Evolutionary conservation across 2,113 vertebrate genomes (phyloP).

Genomic region (Lophotis ruficrista): DNA sequence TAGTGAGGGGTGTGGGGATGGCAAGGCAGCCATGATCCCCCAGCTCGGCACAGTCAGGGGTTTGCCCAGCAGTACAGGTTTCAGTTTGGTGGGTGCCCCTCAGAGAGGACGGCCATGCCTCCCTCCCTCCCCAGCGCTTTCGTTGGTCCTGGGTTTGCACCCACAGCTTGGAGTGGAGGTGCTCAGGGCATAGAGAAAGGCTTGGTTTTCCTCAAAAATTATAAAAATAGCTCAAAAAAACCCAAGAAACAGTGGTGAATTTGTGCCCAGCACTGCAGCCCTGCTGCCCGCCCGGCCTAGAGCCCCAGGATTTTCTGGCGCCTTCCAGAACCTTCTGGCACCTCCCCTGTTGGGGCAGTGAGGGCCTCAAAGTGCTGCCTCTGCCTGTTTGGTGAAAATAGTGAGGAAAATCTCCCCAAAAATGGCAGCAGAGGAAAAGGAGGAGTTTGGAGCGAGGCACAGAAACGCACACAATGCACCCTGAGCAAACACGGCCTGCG

Average conservation of each 20-base stretch:
- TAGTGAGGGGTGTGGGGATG: background rate
- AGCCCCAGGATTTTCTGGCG: background rate
- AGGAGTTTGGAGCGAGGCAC: rapidly evolving
- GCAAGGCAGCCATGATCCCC: background rate
- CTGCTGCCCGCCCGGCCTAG: background rate
- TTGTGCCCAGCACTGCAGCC: background rate
- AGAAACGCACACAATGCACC: rapidly evolving
- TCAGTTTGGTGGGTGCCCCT: background rate
- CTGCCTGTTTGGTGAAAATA: background rate
- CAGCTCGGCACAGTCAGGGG: rapidly evolving
- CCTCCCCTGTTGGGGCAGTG: background rate
- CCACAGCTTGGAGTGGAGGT: background rate
- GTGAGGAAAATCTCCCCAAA: background rate
- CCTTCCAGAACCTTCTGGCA: background rate
- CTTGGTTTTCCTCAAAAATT: background rate
- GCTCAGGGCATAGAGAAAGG: background rate
- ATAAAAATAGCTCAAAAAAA: background rate
- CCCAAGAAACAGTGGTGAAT: rapidly evolving
- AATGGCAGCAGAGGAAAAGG: rapidly evolving
- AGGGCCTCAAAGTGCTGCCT: rapidly evolving
- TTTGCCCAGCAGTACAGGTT: rapidly evolving
- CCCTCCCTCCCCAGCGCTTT: rapidly evolving
- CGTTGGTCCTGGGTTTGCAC: rapidly evolving
- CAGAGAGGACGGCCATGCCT: background rate
- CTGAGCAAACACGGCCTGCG: rapidly evolving